Base-by-base conservation (phyloP, 2,797 vertebrate genomes). In the Coendou prehensilis region DNA sequence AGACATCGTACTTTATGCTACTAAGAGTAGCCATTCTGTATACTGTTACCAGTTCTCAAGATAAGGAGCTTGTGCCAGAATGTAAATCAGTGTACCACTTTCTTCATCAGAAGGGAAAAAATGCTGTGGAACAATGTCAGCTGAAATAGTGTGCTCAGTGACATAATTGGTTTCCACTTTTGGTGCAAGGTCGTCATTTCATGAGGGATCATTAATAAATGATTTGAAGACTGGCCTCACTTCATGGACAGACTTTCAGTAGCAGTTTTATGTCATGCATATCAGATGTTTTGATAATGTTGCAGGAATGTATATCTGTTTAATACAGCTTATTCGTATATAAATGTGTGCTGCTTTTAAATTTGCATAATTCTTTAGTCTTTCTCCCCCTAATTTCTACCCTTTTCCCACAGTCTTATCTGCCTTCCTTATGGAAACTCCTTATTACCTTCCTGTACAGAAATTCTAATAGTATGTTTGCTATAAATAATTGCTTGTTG, bases 401-500 rank as follows among this genome's bases (percentile, higher is more conserved):
- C 52, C 2, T 59, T 92, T 91, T 75, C 57, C 41, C 75, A 75
- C 8, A 28, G 6, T 87, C 61, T 95, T 92, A 73, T 45, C 45
- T 47, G 45, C 54, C 30, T 79, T 79, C 15, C 17, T 54, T 33
- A 79, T 7, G 20, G 30, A 54, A 54, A 79, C 28, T 78, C 47
- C 7, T 5, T 79, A 64, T 96, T 96, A 76, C n/a, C n/a, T 89
- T 93, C 47, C n/a, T 91, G 0, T 82, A 78, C 33, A 85, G 71
- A 96, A 94, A 93, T 91, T 89, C 89, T 94, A 71, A 73, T 79
- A 87, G 71, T 69, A 57, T 59, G 14, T 93, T 92, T 88, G 47
- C 81, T 92, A 17, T 45, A 91, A 50, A 87, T 91, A 84, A 71
- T 95, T 84, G 50, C 86, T 93, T 96, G 26, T 87, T 95, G n/a